A percentile compares a stretch with the other conserved stretches of the same genome.
Evolutionary conservation across 2,113 vertebrate species (phyloP).

Genomic region (Bolborhynchus lineola): DNA sequence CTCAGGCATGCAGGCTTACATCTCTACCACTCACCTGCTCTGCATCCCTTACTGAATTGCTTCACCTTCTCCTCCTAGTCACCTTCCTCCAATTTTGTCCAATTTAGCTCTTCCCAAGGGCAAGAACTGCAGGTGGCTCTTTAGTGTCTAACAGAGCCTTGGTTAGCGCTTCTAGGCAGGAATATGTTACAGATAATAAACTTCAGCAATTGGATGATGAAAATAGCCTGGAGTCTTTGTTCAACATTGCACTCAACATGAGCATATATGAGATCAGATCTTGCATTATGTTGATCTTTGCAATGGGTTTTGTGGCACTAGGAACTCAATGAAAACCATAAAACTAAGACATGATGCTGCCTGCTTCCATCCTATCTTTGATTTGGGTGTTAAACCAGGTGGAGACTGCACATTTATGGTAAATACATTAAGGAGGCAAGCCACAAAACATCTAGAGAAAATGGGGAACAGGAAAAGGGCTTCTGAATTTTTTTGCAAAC

Average conservation of each 20-base stretch:
- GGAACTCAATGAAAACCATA: not conserved
- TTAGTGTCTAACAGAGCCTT: constrained; percentile 4
- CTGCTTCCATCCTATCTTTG: not conserved
- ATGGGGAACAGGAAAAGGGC: not conserved
- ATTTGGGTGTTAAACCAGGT: not conserved
- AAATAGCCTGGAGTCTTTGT: constrained; percentile 39
- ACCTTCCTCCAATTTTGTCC: not conserved
- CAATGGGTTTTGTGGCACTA: not conserved
- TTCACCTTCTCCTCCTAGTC: not conserved
- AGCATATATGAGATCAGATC: not conserved
- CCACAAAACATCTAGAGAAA: not conserved
- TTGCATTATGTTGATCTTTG: not conserved
- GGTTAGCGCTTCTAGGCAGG: not conserved
- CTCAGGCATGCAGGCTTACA: not conserved
- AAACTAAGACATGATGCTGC: not conserved
- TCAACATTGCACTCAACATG: not conserved
- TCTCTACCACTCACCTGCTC: not conserved
- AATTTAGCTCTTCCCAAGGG: constrained; percentile 21
- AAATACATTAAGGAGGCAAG: not conserved
- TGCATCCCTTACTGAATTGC: not conserved
- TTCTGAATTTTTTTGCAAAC: constrained; percentile 9
- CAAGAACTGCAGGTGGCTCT: constrained; percentile 27
- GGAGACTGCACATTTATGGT: not conserved
- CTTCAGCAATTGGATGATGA: not conserved
- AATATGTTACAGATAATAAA: constrained; percentile 40